A percentile compares a stretch with the other conserved stretches of the same genome.
These are phyloP conservation scores for Protophormia terraenovae DNA, from an alignment of 2,888 invertebrate species.

Conservation along the genomic window DNA sequence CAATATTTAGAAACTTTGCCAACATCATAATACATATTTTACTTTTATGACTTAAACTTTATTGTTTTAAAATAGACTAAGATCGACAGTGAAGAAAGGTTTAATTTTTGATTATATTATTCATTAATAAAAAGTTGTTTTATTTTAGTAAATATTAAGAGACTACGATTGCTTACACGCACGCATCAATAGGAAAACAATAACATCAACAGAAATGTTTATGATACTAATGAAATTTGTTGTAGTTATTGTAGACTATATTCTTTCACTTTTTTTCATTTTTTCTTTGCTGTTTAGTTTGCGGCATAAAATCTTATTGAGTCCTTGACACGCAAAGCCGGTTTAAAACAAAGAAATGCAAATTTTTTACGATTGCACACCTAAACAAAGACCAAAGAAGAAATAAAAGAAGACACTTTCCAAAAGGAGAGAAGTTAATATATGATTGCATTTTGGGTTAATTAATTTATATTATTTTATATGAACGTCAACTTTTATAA, in stretches of 20 bases:
- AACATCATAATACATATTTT: neutral
- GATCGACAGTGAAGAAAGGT: neutral
- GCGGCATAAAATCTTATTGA: conserved; percentile 58
- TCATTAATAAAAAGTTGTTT: conserved; percentile 43
- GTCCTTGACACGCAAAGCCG: conserved; percentile 67
- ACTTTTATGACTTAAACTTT: conserved; percentile 2
- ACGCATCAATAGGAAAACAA: conserved; percentile 44
- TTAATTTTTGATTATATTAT: conserved; percentile 7
- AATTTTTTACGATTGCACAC: conserved; percentile 66
- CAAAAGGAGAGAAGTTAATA: conserved; percentile 31
- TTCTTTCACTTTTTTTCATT: conserved; percentile 20
- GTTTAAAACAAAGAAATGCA: conserved; percentile 68
- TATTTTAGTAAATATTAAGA: conserved; percentile 30
- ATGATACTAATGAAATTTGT: conserved; percentile 64
- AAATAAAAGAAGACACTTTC: conserved; percentile 1
- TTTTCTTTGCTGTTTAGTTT: conserved; percentile 1
- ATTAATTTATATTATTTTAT: conserved; percentile 81
- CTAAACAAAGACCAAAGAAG: conserved; percentile 10
- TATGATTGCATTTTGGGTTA: conserved; percentile 71
- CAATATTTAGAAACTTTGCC: neutral
- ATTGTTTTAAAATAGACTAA: neutral
- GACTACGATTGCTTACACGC: conserved; percentile 61
- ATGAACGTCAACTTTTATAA: conserved; percentile 73
- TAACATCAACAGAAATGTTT: conserved; percentile 58
- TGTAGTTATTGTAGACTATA: conserved; percentile 29